A percentile compares a stretch with the other conserved stretches of the same genome.
Conservation (phyloP, 2,888 invertebrate genomes). For the Epicampocera succincta region DNA sequence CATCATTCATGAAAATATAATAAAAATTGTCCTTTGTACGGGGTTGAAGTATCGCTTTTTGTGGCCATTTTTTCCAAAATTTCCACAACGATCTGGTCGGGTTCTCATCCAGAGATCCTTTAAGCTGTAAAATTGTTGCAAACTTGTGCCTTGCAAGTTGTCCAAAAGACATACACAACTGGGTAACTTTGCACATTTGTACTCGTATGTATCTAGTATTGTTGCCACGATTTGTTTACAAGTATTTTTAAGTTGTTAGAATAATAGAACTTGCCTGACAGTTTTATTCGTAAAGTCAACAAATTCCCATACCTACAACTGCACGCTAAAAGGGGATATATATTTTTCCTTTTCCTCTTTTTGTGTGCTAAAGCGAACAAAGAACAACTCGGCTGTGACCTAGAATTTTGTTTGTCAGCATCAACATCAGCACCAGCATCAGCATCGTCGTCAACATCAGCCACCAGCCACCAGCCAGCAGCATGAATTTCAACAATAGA, state of each 20-base stretch:
- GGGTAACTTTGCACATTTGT: no score
- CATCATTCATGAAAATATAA: no score
- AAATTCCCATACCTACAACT: slow-evolving; percentile 21
- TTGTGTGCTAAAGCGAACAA: neutral
- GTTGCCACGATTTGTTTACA: neutral
- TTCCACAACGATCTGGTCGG: no score
- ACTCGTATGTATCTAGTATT: neutral
- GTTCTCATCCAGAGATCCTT: no score
- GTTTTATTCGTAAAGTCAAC: slow-evolving; percentile 59
- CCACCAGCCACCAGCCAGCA: slow-evolving; percentile 38
- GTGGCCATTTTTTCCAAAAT: no score
- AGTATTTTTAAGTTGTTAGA: slow-evolving; percentile 42
- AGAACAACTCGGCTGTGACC: slow-evolving; percentile 42
- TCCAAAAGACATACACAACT: slow-evolving; percentile 3
- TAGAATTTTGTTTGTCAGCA: slow-evolving; percentile 51
- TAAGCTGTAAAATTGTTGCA: no score
- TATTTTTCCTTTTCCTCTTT: neutral
- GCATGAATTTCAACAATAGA: slow-evolving; percentile 37
- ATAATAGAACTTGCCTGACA: slow-evolving; percentile 50
- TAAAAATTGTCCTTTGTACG: no score
- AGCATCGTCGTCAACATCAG: slow-evolving; percentile 20
- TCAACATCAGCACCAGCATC: slow-evolving; percentile 19
- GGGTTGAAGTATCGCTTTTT: no score
- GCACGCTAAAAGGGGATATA: neutral
- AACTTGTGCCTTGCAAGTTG: no score